Evolutionary conservation across 2,888 invertebrate genomes (phyloP), one percentile per base, ranked within the genome.

Genomic region (Hydroisotoma schaefferi): DNA sequence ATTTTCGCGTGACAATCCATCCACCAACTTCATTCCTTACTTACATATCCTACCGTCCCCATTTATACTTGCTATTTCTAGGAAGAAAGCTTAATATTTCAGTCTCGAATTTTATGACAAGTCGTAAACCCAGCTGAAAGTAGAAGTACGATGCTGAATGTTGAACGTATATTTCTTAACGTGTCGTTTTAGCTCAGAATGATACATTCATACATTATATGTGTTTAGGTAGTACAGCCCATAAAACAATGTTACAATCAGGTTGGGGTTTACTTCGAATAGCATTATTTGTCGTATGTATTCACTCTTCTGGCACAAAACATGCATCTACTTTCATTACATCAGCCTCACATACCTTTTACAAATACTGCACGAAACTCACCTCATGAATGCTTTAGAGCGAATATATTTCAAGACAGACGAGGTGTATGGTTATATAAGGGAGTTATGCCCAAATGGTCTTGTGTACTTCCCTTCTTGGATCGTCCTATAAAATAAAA

Each of bases 101-200:
- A 23, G 29, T 23, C 40, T 33, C 15, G 46, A 55, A 48, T 67
- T 67, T 67, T 67, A 67, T 61, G 67, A 52, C 55, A 51, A 47
- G 59, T 67, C 67, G 57, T 67, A 67, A 67, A 67, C 49, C 59
- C 57, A 55, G 59, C 37, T 40, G 56, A 37, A 29, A 37, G 37
- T 33, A 25, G n/a, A n/a, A n/a, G n/a, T n/a, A n/a, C n/a, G n/a
- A n/a, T n/a, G n/a, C n/a, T n/a, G n/a, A n/a, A n/a, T n/a, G n/a
- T n/a, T n/a, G n/a, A n/a, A n/a, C n/a, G n/a, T n/a, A n/a, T n/a
- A n/a, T n/a, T n/a, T n/a, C n/a, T n/a, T n/a, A n/a, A n/a, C n/a
- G n/a, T n/a, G n/a, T n/a, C n/a, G n/a, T n/a, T n/a, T n/a, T n/a
- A n/a, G n/a, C n/a, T n/a, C n/a, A n/a, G n/a, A n/a, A n/a, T n/a